Percentiles rank a stretch among this genome's conserved stretches.
phyloP scores from a whole-genome alignment of 2,113 vertebrate genomes.

The Centropus bengalensis region DNA sequence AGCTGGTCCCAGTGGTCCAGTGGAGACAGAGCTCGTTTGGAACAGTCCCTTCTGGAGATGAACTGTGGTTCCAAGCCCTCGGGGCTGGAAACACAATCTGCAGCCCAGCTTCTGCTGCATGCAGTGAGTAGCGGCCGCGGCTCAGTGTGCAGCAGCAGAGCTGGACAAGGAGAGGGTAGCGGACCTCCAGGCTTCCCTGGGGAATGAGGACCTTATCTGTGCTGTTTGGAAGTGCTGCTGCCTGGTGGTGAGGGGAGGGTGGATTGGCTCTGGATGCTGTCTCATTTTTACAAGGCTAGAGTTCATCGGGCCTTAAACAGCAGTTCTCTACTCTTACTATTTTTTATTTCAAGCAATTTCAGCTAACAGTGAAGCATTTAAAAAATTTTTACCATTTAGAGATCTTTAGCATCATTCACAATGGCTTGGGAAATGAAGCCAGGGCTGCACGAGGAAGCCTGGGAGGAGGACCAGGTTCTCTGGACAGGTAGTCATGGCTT shows the following conservation, averaged over 20 bases:
- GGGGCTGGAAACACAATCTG: not conserved
- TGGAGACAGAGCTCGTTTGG: not conserved
- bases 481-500: not conserved
- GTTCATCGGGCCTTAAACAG: not conserved
- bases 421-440: not conserved
- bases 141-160: rapidly evolving
- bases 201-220: rapidly evolving
- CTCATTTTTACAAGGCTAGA: not conserved
- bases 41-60: not conserved
- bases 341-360: not conserved
- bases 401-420: no score
- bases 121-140: rapidly evolving
- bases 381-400: not conserved
- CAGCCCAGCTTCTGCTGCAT: not conserved
- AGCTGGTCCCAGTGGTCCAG: not conserved
- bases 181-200: not conserved
- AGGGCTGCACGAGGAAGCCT: not conserved
- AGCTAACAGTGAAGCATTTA: not conserved
- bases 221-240: not conserved
- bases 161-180: not conserved
- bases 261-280: not conserved
- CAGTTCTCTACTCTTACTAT: not conserved
- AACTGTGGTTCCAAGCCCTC: not conserved
- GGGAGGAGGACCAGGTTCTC: not conserved
- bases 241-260: rapidly evolving